Base-by-base conservation (phyloP, 2,113 vertebrate genomes). In the Phainopepla nitens region DNA sequence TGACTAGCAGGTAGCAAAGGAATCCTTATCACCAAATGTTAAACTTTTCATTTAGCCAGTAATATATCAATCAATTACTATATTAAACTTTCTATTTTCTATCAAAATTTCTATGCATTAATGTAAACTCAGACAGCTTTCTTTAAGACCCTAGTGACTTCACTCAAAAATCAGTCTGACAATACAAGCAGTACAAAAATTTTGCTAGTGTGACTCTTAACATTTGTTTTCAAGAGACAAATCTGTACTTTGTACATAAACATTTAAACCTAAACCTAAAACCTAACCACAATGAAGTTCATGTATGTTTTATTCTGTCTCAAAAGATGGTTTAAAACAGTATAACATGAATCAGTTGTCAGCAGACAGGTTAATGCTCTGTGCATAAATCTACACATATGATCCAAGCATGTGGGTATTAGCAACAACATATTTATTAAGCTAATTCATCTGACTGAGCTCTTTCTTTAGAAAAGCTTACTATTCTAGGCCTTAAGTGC, bases 381-480 rank as follows among this genome's bases (percentile, higher is more conserved):
- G n/a, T 82, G 73, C 66, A 8, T 53, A 8, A 16, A 7, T 29
- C 47, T 54, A 88, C 15, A 49, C 4, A 36, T 33, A 88, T 15
- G 61, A 90, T 36, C 27, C 49, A 85, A 27, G 24, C 15, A 76
- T 24, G 19, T 49, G 44, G 47, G 31, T 25, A 76, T 28, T 18
- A 80, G n/a, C 36, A 45, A 54, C 16, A 51, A 82, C 45, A 28
- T 51, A 84, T 72, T 97, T 91, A 93, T 80, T 90, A 90, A 89
- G 89, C 60, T 80, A 93, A 92, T 84, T 92, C 39, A 88, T 76
- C 90, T 91, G 73, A 93, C 80, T 87, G 76, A 93, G 85, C 57
- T 96, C 73, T 93, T 93, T 92, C 61, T 88, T 88, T 90, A 92
- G 24, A 77, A 93, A 91, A 97, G 72, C 90, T 96, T 96, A 82